Conservation (phyloP, 2,888 invertebrate species). For the Agrochola circellaris region DNA sequence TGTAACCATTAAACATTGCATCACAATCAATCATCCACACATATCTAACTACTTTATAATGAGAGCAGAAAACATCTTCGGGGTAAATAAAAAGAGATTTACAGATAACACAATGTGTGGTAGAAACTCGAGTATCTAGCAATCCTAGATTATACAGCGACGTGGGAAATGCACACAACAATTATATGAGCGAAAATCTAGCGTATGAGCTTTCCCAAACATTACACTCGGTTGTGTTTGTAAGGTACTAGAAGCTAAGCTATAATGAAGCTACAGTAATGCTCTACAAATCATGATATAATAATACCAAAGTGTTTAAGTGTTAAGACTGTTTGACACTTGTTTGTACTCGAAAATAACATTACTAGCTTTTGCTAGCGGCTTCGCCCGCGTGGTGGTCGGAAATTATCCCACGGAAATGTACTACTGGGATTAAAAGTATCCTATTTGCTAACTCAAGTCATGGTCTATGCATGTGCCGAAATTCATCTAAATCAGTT, state of each 20-base stretch:
- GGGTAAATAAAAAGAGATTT: conserved; percentile 47
- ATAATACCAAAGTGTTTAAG: too few relatives aligned
- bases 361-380: too few relatives aligned
- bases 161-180: conserved; percentile 68
- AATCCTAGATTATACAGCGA: conserved; percentile 59
- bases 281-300: too few relatives aligned
- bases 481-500: too few relatives aligned
- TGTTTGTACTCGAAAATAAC: too few relatives aligned
- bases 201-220: conserved; percentile 66
- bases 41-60: conserved; percentile 24
- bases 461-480: too few relatives aligned
- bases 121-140: conserved; percentile 58
- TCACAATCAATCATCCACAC: conserved; percentile 45
- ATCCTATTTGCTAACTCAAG: too few relatives aligned
- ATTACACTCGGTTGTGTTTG: conserved; percentile 36
- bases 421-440: too few relatives aligned
- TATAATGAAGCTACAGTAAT: not conserved
- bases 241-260: not conserved
- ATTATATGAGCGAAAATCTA: conserved; percentile 64
- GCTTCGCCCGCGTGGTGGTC: too few relatives aligned
- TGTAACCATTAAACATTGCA: conserved; percentile 12
- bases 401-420: too few relatives aligned
- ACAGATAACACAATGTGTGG: conserved; percentile 58
- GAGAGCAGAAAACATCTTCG: conserved; percentile 44
- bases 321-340: too few relatives aligned